Conservation (phyloP, 2,888 invertebrate genomes). For the Scaptomyza parva region DNA sequence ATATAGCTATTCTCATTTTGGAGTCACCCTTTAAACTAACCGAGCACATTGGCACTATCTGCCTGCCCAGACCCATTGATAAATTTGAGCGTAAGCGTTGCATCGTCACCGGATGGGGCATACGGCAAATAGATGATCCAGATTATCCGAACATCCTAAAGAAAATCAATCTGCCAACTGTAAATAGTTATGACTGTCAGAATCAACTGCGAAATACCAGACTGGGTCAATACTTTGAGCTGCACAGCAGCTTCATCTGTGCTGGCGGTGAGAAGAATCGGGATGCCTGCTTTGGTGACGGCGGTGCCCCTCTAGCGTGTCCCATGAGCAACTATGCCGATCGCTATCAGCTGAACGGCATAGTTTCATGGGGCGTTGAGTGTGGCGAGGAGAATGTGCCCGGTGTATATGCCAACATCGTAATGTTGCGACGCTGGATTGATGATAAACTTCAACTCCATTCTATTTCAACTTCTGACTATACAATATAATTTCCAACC, state of each 20-base stretch:
- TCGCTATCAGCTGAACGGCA: slow-evolving; percentile 85
- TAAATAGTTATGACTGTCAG: slow-evolving; percentile 85
- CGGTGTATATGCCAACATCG: slow-evolving; percentile 90
- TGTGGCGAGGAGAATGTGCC: slow-evolving; percentile 88
- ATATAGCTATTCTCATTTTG: slow-evolving; percentile 43
- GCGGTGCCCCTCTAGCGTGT: slow-evolving; percentile 91
- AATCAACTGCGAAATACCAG: slow-evolving; percentile 87
- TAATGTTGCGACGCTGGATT: slow-evolving; percentile 83
- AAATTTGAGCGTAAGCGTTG: slow-evolving; percentile 71
- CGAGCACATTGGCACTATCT: slow-evolving; percentile 89
- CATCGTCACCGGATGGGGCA: slow-evolving; percentile 82
- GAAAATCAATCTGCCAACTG: slow-evolving; percentile 89
- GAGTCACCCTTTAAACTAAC: background rate
- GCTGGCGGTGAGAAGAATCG: slow-evolving; percentile 90
- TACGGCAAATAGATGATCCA: slow-evolving; percentile 68
- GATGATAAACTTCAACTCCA: background rate
- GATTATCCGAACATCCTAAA: slow-evolving; percentile 88
- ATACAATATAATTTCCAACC: background rate
- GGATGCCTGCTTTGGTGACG: slow-evolving; percentile 91
- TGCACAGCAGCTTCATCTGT: slow-evolving; percentile 90
- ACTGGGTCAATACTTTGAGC: slow-evolving; percentile 87
- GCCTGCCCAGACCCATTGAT: slow-evolving; percentile 86
- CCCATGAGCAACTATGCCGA: slow-evolving; percentile 85
- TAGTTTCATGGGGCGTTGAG: slow-evolving; percentile 92
- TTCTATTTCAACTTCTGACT: background rate